These are phyloP conservation scores for Odontomyia ornata DNA, from an alignment of 2,888 invertebrate species.

Conservation along the genomic window DNA sequence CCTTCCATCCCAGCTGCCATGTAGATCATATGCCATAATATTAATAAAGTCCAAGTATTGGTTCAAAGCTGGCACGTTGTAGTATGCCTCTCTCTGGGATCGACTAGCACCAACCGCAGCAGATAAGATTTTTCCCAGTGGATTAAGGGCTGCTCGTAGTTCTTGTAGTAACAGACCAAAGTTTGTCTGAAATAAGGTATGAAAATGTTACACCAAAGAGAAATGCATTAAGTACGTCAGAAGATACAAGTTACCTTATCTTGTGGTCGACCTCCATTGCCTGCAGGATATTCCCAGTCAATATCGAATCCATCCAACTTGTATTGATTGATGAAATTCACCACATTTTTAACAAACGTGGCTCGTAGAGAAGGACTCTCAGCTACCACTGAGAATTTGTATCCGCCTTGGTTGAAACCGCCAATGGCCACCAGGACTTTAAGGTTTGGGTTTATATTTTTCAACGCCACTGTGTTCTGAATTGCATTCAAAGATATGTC, in stretches of 20 bases:
- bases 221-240: not conserved
- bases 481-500: conserved; percentile 64
- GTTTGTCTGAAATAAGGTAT: conserved; percentile 36
- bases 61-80: conserved; percentile 65
- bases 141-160: conserved; percentile 58
- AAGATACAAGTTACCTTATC: conserved; percentile 37
- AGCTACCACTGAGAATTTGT: conserved; percentile 63
- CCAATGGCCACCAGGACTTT: conserved; percentile 68
- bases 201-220: not conserved
- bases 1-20: conserved; percentile 66
- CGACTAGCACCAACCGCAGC: conserved; percentile 67
- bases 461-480: conserved; percentile 62
- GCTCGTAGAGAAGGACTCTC: conserved; percentile 58
- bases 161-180: conserved; percentile 60
- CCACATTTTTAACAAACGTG: conserved; percentile 65
- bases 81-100: conserved; percentile 63
- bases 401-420: conserved; percentile 69
- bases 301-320: conserved; percentile 72
- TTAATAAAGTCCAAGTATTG: conserved; percentile 67
- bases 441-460: conserved; percentile 60
- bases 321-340: conserved; percentile 64
- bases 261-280: conserved; percentile 40
- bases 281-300: conserved; percentile 72
- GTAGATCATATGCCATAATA: conserved; percentile 69
- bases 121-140: conserved; percentile 63